phyloP scores from a whole-genome alignment of 2,113 vertebrate genomes.

The Hirundichthys speculiger region DNA sequence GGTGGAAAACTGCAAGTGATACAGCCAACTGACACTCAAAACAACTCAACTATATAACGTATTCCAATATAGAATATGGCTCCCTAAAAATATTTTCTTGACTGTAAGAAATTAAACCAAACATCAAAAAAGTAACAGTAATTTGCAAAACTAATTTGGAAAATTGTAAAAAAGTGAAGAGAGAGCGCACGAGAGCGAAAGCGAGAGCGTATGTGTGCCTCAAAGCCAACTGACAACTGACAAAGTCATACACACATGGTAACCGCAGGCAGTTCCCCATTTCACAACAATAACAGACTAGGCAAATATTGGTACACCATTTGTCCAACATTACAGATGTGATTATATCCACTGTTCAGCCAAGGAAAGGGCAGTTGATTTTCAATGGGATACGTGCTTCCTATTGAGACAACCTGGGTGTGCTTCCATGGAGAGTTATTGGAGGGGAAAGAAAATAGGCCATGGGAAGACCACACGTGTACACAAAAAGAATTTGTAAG shows the following conservation, averaged over 20 bases:
- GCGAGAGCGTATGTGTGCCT: slow-evolving; percentile 13
- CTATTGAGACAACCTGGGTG: slow-evolving; percentile 11
- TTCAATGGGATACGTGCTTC: slow-evolving; percentile 52
- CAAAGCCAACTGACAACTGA: slow-evolving; percentile 72
- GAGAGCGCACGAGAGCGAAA: background rate
- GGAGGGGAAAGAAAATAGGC: slow-evolving; percentile 1
- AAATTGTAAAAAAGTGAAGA: background rate
- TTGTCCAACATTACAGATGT: slow-evolving; percentile 77
- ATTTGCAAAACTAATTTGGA: background rate
- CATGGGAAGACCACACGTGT: slow-evolving; percentile 47
- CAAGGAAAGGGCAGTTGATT: slow-evolving; percentile 70
- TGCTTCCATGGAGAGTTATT: slow-evolving; percentile 27
- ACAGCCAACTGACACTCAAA: no score
- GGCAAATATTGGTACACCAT: slow-evolving; percentile 80
- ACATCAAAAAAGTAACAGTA: background rate
- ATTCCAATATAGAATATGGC: no score
- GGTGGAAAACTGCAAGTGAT: no score
- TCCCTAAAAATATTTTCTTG: no score
- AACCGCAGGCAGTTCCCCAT: slow-evolving; percentile 70
- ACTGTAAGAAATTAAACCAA: no score
- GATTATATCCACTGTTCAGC: slow-evolving; percentile 77
- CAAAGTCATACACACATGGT: slow-evolving; percentile 58
- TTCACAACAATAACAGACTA: slow-evolving; percentile 76
- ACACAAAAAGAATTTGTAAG: slow-evolving; percentile 51
- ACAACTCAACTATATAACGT: no score